A percentile compares a stretch with the other conserved stretches of the same genome.
Conservation (phyloP, 2,888 invertebrate species). For the Zaprionus lineosus region DNA sequence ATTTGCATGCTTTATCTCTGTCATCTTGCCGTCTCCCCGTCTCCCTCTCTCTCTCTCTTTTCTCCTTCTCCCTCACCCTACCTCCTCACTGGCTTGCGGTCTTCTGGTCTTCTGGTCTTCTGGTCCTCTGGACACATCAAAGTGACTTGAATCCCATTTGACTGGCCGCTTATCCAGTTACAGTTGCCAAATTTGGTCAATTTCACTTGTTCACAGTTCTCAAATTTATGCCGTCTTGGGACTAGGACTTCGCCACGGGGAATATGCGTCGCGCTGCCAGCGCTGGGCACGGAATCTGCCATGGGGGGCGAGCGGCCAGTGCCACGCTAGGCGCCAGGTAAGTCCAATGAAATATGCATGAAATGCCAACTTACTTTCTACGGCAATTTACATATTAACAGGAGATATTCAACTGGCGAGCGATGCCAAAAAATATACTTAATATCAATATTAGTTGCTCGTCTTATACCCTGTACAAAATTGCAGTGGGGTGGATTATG, state of each 20-base stretch:
- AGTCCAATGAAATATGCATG: slow-evolving; percentile 38
- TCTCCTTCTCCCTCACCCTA: neutral
- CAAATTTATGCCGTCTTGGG: slow-evolving; percentile 54
- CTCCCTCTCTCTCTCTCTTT: neutral
- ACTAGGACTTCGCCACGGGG: slow-evolving; percentile 22
- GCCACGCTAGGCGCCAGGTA: slow-evolving; percentile 15
- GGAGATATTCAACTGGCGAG: neutral
- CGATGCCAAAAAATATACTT: neutral
- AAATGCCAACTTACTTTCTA: slow-evolving; percentile 27
- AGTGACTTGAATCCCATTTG: slow-evolving; percentile 62
- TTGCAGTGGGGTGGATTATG: no score
- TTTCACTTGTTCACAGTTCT: slow-evolving; percentile 69
- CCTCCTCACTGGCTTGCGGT: neutral
- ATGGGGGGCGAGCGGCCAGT: no score
- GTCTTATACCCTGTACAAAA: no score
- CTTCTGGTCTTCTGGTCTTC: neutral
- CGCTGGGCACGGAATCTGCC: neutral
- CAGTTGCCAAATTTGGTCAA: slow-evolving; percentile 70
- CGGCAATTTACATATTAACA: slow-evolving; percentile 18
- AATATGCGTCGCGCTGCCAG: neutral
- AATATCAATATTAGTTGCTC: slow-evolving; percentile 3
- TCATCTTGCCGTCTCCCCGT: slow-evolving; percentile 2
- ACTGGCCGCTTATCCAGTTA: slow-evolving; percentile 58
- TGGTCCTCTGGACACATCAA: slow-evolving; percentile 52
- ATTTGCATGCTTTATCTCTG: slow-evolving; percentile 66